Base-by-base conservation (phyloP, 2,113 vertebrate genomes). In the Macquaria ambigua region DNA sequence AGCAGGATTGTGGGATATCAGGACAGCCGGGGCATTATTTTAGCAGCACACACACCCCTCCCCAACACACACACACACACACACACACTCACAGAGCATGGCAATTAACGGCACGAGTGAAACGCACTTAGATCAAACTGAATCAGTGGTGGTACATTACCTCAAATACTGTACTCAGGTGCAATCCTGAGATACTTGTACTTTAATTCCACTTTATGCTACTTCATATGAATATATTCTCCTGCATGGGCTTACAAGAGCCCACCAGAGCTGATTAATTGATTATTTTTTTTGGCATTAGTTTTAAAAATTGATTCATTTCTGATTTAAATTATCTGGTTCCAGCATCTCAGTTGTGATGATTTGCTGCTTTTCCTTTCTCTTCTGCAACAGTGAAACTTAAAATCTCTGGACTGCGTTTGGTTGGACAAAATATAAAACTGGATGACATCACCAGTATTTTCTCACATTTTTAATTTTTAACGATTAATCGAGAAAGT, bases 1-100 rank as follows among this genome's bases (percentile, higher is more conserved):
- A 79, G 87, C 2, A 89, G 92, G 62, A 94, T 92, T 93, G 85
- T 94, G 93, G 94, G 93, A 94, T 91, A 90, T 86, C 53, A 66
- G 86, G 58, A 94, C 90, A 92, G 86, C 92, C 87, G 67, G 77
- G 72, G 66, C 59, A 75, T 88, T 93, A 91, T 92, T 89, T 89
- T 21, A 84, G 37, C 79, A 69, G 67, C 74, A 80, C 73, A 28
- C 46, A 4, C 12, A 4, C 6, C 66, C 63, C 50, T n/a, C 25
- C 25, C 16, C 52, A 23, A 23, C 39, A 23, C 77, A 23, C n/a
- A 50, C 31, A 1, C 31, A 15, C 55, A 1, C 31, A 15, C 48
- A 62, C 46, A 15, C 41, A 56, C 75, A 21, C 43, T 10, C 20
- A 8, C 46, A 28, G 20, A 68, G 41, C 48, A 48, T 1, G 31